Base-by-base conservation (phyloP, 92 coral and sea anemone genomes). In the Heteractis magnifica region DNA sequence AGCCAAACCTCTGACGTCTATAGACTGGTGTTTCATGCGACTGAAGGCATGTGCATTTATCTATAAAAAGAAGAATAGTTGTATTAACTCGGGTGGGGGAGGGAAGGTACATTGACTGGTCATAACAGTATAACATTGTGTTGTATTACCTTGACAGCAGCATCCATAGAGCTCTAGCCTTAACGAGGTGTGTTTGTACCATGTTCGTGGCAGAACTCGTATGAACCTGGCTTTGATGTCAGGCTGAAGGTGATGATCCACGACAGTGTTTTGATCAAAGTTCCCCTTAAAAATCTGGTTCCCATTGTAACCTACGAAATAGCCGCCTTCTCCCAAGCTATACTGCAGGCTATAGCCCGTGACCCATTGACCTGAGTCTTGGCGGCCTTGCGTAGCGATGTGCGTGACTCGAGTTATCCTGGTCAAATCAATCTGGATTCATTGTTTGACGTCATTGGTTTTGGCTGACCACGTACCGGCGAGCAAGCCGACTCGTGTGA, bases 271-370 rank as follows among this genome's bases (percentile, higher is more conserved):
- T 19, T 34, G 15, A 64, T 82, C 90, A 14, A 68, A 60, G 80
- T 87, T 87, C n/a, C 90, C 90, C 44, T 49, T 52, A 76, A 82
- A 77, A 5, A 56, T 53, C 80, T 86, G 51, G 55, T 48, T n/a
- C 11, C 44, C 34, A n/a, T 65, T 65, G 48, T 65, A 65, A 8
- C 41, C 26, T 65, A 65, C 20, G 41, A 65, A 65, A 12, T 12
- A 19, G 5, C 21, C 18, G 53, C 86, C 80, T 16, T 83, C 86
- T 48, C 26, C 49, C 8, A 72, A 73, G 60, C 18, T 19, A 15
- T 72, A 83, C 77, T 83, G 52, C 34, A 83, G 86, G 21, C 59
- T 74, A 51, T 83, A 83, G 14, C 68, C 53, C 71, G 77, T 83
- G 18, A 75, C 80, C 86, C 86, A 83, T 53, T 83, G 78, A 55